These are phyloP conservation scores for Lypha dubia DNA, from an alignment of 2,888 invertebrate genomes.

Conservation along the genomic window DNA sequence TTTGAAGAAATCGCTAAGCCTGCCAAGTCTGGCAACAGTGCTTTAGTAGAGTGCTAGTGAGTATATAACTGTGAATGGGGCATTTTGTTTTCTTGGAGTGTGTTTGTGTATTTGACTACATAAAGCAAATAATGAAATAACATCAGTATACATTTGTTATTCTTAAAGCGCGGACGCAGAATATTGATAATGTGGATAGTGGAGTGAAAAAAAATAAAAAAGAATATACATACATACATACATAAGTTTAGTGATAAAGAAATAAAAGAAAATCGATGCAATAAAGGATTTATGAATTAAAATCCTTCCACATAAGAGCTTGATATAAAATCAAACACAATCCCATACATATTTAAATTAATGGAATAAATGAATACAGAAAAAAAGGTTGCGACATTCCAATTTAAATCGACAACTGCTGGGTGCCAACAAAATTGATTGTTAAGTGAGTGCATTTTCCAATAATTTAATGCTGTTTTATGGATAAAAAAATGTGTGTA, in stretches of 20 bases:
- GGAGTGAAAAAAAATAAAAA: slow-evolving; percentile 14
- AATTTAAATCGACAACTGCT: slow-evolving; percentile 20
- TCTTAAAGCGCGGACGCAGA: slow-evolving; percentile 80
- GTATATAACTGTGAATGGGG: slow-evolving; percentile 30
- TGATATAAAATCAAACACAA: slow-evolving; percentile 6
- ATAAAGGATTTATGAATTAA: slow-evolving; percentile 30
- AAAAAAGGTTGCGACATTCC: neutral
- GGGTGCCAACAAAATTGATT: slow-evolving; percentile 22
- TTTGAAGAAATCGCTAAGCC: neutral
- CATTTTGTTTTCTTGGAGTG: slow-evolving; percentile 2
- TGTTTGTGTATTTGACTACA: slow-evolving; percentile 52
- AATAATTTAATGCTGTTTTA: neutral
- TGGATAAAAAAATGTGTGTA: slow-evolving; percentile 5
- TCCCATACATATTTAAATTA: slow-evolving; percentile 5
- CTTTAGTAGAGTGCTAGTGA: neutral
- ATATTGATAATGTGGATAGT: slow-evolving; percentile 30
- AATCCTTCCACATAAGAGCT: slow-evolving; percentile 15
- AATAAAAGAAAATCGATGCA: slow-evolving; percentile 21
- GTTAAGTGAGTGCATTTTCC: slow-evolving; percentile 45
- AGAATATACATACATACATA: too few species aligned
- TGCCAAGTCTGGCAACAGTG: slow-evolving; percentile 6
- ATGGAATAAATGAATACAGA: slow-evolving; percentile 20
- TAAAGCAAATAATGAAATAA: slow-evolving; percentile 63
- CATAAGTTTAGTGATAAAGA: neutral
- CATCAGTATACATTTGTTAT: slow-evolving; percentile 77